phyloP scores from a whole-genome alignment of 1,140 invertebrate genomes.

The Nebria ingens region DNA sequence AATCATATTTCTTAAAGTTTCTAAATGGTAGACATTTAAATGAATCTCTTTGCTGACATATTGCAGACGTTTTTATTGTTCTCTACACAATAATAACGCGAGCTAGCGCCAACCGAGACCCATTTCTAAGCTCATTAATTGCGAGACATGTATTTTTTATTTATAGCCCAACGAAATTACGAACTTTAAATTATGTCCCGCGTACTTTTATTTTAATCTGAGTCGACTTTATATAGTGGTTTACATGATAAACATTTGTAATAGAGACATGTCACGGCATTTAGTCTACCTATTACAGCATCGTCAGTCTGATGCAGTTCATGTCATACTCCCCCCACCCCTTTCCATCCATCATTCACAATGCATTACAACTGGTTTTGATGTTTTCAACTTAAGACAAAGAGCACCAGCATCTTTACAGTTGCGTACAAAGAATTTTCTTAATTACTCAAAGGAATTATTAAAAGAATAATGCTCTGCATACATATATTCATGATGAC shows the following conservation, averaged over 20 bases:
- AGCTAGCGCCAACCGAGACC: background rate
- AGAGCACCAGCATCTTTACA: no score
- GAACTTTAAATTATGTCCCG: conserved; percentile 6
- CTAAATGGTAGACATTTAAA: conserved; percentile 5
- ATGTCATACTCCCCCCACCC: no score
- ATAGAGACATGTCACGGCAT: background rate
- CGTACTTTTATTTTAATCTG: conserved; percentile 4
- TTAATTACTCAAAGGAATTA: no score
- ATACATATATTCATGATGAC: no score
- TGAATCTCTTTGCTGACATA: conserved; percentile 1
- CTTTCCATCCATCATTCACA: no score
- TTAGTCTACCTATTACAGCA: background rate
- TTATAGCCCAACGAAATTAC: conserved; percentile 6
- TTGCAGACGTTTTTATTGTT: conserved; percentile 5
- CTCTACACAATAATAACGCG: background rate
- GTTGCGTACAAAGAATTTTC: no score
- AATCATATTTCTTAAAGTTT: conserved; percentile 7
- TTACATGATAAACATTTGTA: conserved; percentile 5
- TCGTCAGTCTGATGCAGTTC: no score
- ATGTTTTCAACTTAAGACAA: no score
- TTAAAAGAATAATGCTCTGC: no score
- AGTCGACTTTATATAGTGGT: background rate
- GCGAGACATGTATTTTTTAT: conserved; percentile 3
- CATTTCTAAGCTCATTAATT: background rate
- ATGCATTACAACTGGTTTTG: no score